These are phyloP conservation scores for Phrynocephalus guinanensis DNA, from an alignment of 2,797 vertebrate species.

Conservation along the genomic window DNA sequence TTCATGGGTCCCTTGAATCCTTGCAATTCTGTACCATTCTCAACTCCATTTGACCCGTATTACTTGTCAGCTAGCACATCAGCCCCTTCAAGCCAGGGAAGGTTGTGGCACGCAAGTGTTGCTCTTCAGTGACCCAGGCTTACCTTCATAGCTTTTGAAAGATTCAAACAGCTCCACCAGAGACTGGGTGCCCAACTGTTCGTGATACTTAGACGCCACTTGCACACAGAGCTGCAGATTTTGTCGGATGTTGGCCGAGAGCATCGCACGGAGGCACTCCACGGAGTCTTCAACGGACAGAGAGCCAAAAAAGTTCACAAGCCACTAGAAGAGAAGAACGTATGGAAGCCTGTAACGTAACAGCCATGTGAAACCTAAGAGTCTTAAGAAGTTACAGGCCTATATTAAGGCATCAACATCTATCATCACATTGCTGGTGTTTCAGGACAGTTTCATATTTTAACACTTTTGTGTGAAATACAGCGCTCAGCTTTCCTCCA, in stretches of 20 bases:
- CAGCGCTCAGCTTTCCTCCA: not conserved
- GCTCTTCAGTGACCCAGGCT: not conserved
- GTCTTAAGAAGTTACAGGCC: not conserved
- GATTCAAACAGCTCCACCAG: constrained; percentile 94
- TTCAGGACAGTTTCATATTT: not conserved
- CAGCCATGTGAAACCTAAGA: not conserved
- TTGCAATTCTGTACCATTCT: too few relatives aligned
- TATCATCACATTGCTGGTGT: not conserved
- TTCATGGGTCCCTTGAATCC: too few relatives aligned
- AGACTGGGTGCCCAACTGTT: constrained; percentile 89
- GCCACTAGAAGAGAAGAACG: constrained; percentile 80
- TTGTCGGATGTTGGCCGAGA: constrained; percentile 91
- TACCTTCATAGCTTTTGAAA: constrained; percentile 95
- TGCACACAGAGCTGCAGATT: constrained; percentile 92
- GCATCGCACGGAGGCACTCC: constrained; percentile 90
- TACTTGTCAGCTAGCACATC: too few relatives aligned
- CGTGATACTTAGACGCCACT: constrained; percentile 92
- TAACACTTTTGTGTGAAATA: not conserved
- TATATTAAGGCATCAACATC: not conserved
- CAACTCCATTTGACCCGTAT: too few relatives aligned
- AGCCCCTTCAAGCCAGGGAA: too few relatives aligned
- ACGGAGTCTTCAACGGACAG: constrained; percentile 91
- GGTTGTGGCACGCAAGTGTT: too few relatives aligned
- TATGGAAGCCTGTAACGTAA: not conserved
- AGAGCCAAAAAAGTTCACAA: constrained; percentile 92